phyloP scores from a whole-genome alignment of 2,888 invertebrate species.

The Xylota sylvarum region DNA sequence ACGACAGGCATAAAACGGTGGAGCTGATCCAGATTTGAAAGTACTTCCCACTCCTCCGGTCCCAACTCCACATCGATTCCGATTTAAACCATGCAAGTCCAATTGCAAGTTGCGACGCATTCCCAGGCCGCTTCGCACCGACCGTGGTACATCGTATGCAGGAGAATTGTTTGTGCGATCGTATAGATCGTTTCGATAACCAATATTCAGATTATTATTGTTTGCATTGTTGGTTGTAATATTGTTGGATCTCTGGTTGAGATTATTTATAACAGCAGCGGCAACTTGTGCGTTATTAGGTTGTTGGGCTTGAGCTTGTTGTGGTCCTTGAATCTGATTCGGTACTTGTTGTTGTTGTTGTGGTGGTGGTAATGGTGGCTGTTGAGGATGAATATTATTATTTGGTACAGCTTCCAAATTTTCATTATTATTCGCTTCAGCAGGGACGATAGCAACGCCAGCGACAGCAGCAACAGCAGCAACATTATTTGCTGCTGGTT shows the following conservation, averaged over 20 bases:
- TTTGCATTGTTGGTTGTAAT: constrained; percentile 72
- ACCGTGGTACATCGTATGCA: constrained; percentile 84
- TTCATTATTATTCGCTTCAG: constrained; percentile 79
- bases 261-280: constrained; percentile 68
- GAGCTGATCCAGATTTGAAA: constrained; percentile 66
- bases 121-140: constrained; percentile 83
- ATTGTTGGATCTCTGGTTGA: constrained; percentile 63
- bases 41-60: constrained; percentile 38
- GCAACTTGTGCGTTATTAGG: constrained; percentile 52
- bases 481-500: constrained; percentile 73
- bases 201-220: constrained; percentile 80
- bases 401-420: constrained; percentile 44
- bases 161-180: constrained; percentile 82
- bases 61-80: constrained; percentile 72
- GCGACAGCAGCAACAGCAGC: constrained; percentile 77
- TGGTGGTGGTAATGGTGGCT: constrained; percentile 52
- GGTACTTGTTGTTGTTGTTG: constrained; percentile 76
- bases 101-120: constrained; percentile 84
- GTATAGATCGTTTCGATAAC: constrained; percentile 84
- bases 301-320: constrained; percentile 46
- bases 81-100: constrained; percentile 81
- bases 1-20: constrained; percentile 78
- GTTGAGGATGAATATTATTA: constrained; percentile 36
- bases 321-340: constrained; percentile 56
- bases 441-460: constrained; percentile 81